Conservation (phyloP, 2,113 vertebrate genomes). For the Anthoscopus minutus region DNA sequence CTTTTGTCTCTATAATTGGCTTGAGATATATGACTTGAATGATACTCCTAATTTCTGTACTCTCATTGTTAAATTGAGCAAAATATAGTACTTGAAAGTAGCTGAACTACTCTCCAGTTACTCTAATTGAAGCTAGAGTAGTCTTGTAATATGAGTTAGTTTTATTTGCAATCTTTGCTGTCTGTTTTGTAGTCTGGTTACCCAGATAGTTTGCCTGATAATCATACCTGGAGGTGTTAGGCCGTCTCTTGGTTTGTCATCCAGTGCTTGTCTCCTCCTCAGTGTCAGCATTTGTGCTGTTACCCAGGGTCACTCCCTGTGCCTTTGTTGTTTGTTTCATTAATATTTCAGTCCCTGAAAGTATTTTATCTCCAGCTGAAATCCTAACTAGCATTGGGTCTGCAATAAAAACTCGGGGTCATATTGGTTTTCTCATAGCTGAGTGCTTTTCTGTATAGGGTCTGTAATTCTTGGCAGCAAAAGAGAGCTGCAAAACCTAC, state of each 20-base stretch:
- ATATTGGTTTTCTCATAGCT: background rate
- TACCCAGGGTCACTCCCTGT: background rate
- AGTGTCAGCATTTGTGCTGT: fast-evolving
- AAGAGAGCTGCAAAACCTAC: background rate
- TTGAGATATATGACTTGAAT: background rate
- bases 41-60: background rate
- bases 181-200: background rate
- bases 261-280: background rate
- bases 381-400: background rate
- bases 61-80: background rate
- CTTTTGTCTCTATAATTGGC: background rate
- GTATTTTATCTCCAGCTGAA: background rate
- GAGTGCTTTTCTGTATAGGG: background rate
- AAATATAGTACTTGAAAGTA: background rate
- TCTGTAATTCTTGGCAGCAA: background rate
- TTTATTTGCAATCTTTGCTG: background rate
- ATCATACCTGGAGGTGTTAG: background rate
- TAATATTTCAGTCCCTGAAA: background rate
- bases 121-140: background rate
- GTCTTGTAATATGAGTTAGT: background rate
- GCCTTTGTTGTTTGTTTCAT: background rate
- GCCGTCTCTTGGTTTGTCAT: background rate
- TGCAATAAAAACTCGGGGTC: background rate
- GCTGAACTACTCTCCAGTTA: background rate
- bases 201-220: background rate